Conservation (phyloP, 2,113 vertebrate genomes). For the Egretta garzetta region DNA sequence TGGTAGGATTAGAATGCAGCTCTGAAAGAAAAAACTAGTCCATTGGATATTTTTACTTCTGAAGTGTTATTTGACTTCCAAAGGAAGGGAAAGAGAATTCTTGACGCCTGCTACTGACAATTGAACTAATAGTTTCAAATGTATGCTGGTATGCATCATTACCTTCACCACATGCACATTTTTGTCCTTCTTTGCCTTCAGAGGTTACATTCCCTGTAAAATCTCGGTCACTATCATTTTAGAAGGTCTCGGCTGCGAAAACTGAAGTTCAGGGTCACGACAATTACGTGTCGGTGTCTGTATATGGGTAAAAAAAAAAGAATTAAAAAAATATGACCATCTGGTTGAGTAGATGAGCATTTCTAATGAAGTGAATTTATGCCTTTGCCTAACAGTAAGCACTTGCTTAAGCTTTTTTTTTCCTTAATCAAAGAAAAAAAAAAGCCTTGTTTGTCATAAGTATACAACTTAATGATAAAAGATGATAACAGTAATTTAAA, state of each 20-base stretch:
- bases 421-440: neutral
- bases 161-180: neutral
- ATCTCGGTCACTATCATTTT: neutral
- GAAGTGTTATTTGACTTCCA: neutral
- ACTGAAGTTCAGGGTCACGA: neutral
- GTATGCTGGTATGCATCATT: neutral
- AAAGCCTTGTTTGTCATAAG: neutral
- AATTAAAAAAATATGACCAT: neutral
- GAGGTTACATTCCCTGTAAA: neutral
- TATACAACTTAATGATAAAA: neutral
- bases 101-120: neutral
- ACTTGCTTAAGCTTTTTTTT: neutral
- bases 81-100: neutral
- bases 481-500: neutral
- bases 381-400: neutral
- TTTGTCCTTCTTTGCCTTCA: neutral
- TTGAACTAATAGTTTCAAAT: neutral
- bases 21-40: neutral
- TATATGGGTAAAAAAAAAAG: neutral
- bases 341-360: neutral
- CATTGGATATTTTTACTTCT: neutral
- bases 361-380: neutral
- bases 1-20: neutral
- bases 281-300: neutral
- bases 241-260: neutral